Base-by-base conservation (phyloP, 2,888 invertebrate species). In the Rhagophthalmus giganteus region DNA sequence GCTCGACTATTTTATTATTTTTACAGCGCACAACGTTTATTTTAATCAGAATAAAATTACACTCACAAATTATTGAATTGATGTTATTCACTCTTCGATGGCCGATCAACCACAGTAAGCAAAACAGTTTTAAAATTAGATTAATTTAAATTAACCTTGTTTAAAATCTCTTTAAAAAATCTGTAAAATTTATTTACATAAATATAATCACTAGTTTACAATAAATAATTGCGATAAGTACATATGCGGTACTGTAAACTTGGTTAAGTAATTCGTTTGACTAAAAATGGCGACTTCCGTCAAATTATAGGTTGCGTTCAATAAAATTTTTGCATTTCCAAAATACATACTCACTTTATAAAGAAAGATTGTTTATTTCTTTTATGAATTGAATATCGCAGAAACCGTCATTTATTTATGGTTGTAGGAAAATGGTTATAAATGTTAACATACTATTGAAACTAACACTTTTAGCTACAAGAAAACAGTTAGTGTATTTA, bases 51-150 rank as follows among this genome's bases (percentile, higher is more conserved):
- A 63, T 62, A 64, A 63, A 63, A 69, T 70, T 68, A 70, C 67
- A 71, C 73, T 71, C 68, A 68, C 68, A 69, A 69, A 68, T 73
- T 67, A 68, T 68, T 64, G 68, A 78, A 75, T 79, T 80, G 81
- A 81, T 82, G 82, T 83, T 81, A 78, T 80, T 74, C 79, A 81
- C 80, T 78, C 79, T 79, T 80, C 81, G 83, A 84, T 84, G 84
- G 84, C 83, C 81, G 84, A 82, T 81, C 79, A 79, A 83, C 83
- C 82, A 83, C 83, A 79, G 75, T 77, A 77, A 76, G 75, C 80
- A 81, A 81, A 70, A 75, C 58, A 52, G 14, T 27, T 39, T 11
- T 30, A 12, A 20, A 27, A 24, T 25, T 16, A 11, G 11, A 34
- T 7, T n/a, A 20, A 20, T 20, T 20, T 5, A 5, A 20, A 5